These are phyloP conservation scores for Enteromius afrohamiltoni DNA, from an alignment of 2,797 vertebrate species.

Conservation along the genomic window DNA sequence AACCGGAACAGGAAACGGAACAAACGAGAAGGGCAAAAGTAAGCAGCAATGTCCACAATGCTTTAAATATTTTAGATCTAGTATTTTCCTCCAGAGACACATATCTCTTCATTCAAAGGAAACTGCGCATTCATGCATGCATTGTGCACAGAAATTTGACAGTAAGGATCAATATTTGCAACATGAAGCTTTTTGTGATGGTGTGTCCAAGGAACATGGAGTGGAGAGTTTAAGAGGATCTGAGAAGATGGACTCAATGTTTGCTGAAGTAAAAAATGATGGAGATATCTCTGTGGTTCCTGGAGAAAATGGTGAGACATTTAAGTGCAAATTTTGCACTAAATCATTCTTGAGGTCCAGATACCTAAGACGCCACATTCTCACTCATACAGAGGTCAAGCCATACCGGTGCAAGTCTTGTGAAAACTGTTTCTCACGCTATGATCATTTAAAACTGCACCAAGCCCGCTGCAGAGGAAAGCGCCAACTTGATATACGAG, in stretches of 20 bases:
- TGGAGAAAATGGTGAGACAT: slow-evolving; percentile 56
- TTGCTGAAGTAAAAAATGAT: slow-evolving; percentile 20
- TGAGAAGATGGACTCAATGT: slow-evolving; percentile 33
- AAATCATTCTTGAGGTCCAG: slow-evolving; percentile 77
- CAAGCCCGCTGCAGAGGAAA: slow-evolving; percentile 74
- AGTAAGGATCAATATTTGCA: slow-evolving; percentile 62
- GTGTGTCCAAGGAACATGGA: slow-evolving; percentile 39
- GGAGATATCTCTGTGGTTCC: slow-evolving; percentile 37
- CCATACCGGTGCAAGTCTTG: slow-evolving; percentile 83
- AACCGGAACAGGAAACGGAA: background rate
- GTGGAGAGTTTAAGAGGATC: slow-evolving; percentile 48
- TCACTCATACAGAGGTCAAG: slow-evolving; percentile 82
- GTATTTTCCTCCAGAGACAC: slow-evolving; percentile 73
- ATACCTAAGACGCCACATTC: slow-evolving; percentile 77
- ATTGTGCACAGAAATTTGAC: slow-evolving; percentile 72
- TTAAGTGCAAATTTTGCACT: slow-evolving; percentile 82
- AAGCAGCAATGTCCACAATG: slow-evolving; percentile 74
- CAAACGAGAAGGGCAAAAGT: slow-evolving; percentile 26
- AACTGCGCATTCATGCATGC: slow-evolving; percentile 70
- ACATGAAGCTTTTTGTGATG: slow-evolving; percentile 75
- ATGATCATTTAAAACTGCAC: slow-evolving; percentile 80
- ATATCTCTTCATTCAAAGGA: slow-evolving; percentile 69
- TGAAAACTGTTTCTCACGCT: slow-evolving; percentile 78
- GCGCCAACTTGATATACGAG: slow-evolving; percentile 72
- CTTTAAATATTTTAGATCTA: slow-evolving; percentile 68